A percentile compares a stretch with the other conserved stretches of the same genome.
phyloP scores from a whole-genome alignment of 2,113 vertebrate genomes.

The Sus scrofa region DNA sequence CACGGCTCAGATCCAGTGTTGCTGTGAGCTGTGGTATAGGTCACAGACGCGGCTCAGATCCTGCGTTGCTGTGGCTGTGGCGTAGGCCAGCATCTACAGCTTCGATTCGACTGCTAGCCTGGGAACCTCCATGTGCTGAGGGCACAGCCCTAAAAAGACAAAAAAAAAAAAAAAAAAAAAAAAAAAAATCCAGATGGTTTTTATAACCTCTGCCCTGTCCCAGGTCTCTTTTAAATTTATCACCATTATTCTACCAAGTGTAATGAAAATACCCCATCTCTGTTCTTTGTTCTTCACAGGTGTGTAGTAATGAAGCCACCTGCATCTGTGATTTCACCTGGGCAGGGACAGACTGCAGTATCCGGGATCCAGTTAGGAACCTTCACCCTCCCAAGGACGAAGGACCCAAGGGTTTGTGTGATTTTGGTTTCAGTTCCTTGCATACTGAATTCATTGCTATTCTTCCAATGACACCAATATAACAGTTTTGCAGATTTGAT shows the following conservation, averaged over 20 bases:
- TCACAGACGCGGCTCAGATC: no score
- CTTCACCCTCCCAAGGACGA: slow-evolving; percentile 91
- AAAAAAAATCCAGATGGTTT: background rate
- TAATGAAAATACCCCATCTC: background rate
- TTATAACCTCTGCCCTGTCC: background rate
- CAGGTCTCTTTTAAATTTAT: background rate
- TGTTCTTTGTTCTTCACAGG: slow-evolving; percentile 85
- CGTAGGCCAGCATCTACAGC: no score
- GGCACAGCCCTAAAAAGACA: no score
- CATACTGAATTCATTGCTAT: background rate
- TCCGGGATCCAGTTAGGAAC: slow-evolving; percentile 94
- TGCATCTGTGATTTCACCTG: slow-evolving; percentile 97
- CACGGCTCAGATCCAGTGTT: no score
- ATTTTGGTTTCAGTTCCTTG: slow-evolving; percentile 86
- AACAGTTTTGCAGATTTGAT: background rate
- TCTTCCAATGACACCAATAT: background rate
- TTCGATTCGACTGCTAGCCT: no score
- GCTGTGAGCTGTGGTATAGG: no score
- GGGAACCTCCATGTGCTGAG: no score
- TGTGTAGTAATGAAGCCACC: slow-evolving; percentile 99
- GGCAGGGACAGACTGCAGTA: slow-evolving; percentile 99
- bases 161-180: no score
- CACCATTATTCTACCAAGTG: background rate
- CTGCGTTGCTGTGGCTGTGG: no score
- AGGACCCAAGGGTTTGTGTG: slow-evolving; percentile 97